Base-by-base conservation (phyloP, 2,113 vertebrate species). In the Bos indicus region DNA sequence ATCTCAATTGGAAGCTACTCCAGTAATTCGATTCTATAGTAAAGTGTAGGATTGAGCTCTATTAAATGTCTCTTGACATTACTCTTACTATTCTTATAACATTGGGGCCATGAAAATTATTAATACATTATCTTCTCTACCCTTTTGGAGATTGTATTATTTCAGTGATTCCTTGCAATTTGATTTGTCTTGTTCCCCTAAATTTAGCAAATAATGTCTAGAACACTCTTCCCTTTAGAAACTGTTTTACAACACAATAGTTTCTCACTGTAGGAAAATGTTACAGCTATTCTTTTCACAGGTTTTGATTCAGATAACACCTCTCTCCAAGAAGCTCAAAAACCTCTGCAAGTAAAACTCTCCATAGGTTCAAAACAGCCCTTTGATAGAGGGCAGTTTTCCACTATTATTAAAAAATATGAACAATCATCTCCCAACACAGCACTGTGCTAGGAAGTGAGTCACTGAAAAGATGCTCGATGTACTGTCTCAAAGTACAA, bases 231-330 rank as follows among this genome's bases (percentile, higher is more conserved):
- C 80, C 78, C 57, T 95, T 97, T 96, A 94, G 89, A 97, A 97
- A 97, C 94, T 88, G 82, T 94, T 97, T 97, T 93, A 95, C 57
- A 96, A 78, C 93, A 83, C 84, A 90, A 77, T 94, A 77, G 91
- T 93, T 95, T 94, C 87, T 95, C 46, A 56, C 78, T 95, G 62
- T 95, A 71, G 95, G 93, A 90, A 97, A 95, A 90, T 78, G 54
- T 93, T 97, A 96, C 9, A 77, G 62, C 89, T 97, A 15, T 97
- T 80, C 88, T 96, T 97, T 97, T 97, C 94, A 90, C 93, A 93
- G 62, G 86, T 92, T 98, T 95, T 93, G 91, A 96, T 97, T 98
- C 93, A 93, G 94, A 95, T 96, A 98, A 93, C 91, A 97, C 91
- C 64, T 98, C 94, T 97, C 52, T 97, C 33, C 6, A 60, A 92